These are phyloP conservation scores for Miltochrista miniata DNA, from an alignment of 2,888 invertebrate species.

Conservation along the genomic window DNA sequence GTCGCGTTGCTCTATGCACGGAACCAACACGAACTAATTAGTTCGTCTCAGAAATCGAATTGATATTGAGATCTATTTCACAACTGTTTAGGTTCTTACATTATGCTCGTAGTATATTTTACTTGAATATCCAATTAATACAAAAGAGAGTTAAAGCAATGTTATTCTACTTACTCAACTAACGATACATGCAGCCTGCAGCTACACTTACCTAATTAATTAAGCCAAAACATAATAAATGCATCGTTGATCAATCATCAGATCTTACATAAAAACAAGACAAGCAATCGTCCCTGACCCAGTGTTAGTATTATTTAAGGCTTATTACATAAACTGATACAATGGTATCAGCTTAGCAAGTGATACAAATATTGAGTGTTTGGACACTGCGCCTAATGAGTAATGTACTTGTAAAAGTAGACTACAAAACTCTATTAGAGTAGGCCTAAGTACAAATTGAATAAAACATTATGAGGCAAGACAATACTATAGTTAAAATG, in stretches of 20 bases:
- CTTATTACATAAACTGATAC: constrained; percentile 26
- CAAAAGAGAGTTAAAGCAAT: no score
- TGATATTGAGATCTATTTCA: no score
- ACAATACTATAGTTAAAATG: no score
- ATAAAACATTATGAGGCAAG: background rate
- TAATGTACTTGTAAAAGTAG: constrained; percentile 19
- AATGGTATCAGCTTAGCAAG: constrained; percentile 13
- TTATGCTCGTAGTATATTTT: no score
- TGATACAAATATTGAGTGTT: constrained; percentile 31
- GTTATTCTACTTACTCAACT: background rate
- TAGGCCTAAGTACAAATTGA: background rate
- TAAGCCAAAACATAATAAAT: background rate
- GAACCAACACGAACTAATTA: no score
- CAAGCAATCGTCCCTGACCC: constrained; percentile 11
- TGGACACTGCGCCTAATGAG: constrained; percentile 25
- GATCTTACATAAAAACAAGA: constrained; percentile 6
- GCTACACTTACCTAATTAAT: background rate
- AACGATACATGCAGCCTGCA: constrained; percentile 1
- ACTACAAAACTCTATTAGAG: constrained; percentile 21
- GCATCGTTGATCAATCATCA: constrained; percentile 6
- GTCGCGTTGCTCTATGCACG: no score
- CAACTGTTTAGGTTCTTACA: no score
- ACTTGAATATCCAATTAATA: no score
- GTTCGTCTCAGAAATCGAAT: no score
- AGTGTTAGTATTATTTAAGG: constrained; percentile 1